Evolutionary conservation across 2,113 vertebrate genomes (phyloP).

Genomic region (Periophthalmus modestus): DNA sequence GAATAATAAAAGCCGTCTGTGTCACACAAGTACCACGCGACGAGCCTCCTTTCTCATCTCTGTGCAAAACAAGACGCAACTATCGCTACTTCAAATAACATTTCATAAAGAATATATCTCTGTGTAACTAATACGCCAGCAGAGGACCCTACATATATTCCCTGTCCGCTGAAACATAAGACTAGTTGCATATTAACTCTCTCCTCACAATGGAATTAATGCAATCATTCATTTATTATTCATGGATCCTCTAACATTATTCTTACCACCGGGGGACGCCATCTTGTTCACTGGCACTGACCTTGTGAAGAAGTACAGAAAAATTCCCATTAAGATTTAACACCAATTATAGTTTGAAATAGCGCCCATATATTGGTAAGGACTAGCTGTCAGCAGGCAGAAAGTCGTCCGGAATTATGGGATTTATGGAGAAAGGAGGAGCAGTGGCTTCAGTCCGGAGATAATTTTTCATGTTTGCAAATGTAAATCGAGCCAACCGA

Average conservation of each 20-base stretch:
- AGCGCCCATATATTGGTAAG: conserved; percentile 36
- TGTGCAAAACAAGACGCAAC: neutral
- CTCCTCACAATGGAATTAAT: conserved; percentile 30
- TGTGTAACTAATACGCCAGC: conserved; percentile 46
- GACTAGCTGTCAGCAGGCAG: conserved; percentile 47
- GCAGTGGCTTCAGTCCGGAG: conserved; percentile 15
- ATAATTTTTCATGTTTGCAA: conserved; percentile 24
- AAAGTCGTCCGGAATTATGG: conserved; percentile 55
- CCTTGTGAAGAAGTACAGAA: conserved; percentile 44
- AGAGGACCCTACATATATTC: conserved; percentile 29
- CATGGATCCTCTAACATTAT: conserved; percentile 35
- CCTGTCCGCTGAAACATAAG: conserved; percentile 20
- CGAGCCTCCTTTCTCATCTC: conserved; percentile 17
- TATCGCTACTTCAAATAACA: conserved; percentile 25
- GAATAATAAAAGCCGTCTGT: conserved; percentile 5
- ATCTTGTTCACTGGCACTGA: conserved; percentile 36
- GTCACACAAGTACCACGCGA: conserved; percentile 12
- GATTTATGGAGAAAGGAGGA: conserved; percentile 51
- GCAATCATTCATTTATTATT: conserved; percentile 48
- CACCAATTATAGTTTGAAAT: conserved; percentile 50
- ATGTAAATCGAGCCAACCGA: conserved; percentile 26
- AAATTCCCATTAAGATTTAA: conserved; percentile 54
- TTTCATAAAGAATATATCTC: conserved; percentile 31
- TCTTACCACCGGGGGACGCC: conserved; percentile 30
- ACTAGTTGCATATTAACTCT: conserved; percentile 34